Evolutionary conservation across 2,888 invertebrate genomes (phyloP).

Genomic region (Aleiodes alternator): DNA sequence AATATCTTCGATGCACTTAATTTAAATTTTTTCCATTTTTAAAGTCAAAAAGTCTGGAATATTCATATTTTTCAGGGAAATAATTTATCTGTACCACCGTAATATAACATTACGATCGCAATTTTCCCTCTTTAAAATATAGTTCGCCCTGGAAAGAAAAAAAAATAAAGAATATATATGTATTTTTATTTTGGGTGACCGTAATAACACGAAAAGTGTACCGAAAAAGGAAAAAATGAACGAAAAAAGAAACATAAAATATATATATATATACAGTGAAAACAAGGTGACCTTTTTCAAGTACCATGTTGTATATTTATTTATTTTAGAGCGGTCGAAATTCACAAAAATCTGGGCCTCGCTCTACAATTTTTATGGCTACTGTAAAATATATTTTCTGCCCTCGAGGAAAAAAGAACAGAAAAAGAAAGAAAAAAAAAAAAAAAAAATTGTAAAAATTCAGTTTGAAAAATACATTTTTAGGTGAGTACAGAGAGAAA

Average conservation of each 20-base stretch:
- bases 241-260: constrained; percentile 39
- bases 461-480: too few relatives aligned
- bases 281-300: constrained; percentile 41
- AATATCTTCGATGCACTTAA: constrained; percentile 12
- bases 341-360: constrained; percentile 50
- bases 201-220: constrained; percentile 72
- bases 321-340: constrained; percentile 52
- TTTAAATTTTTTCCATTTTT: constrained; percentile 33
- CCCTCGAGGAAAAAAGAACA: too few relatives aligned
- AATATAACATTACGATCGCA: constrained; percentile 66
- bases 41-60: constrained; percentile 28
- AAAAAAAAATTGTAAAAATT: too few relatives aligned
- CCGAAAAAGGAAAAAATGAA: constrained; percentile 59
- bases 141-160: constrained; percentile 55
- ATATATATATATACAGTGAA: constrained; percentile 22
- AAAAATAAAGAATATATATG: too few relatives aligned
- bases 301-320: constrained; percentile 20
- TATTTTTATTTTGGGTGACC: constrained; percentile 71
- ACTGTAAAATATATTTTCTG: constrained; percentile 1
- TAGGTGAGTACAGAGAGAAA: too few relatives aligned
- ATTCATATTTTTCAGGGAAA: not conserved
- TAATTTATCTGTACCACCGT: constrained; percentile 49
- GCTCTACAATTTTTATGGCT: constrained; percentile 66
- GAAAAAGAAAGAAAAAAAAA: too few relatives aligned
- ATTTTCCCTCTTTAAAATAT: constrained; percentile 66